Evolutionary conservation across 2,113 vertebrate species (phyloP).

Genomic region (Calidris pugnax): DNA sequence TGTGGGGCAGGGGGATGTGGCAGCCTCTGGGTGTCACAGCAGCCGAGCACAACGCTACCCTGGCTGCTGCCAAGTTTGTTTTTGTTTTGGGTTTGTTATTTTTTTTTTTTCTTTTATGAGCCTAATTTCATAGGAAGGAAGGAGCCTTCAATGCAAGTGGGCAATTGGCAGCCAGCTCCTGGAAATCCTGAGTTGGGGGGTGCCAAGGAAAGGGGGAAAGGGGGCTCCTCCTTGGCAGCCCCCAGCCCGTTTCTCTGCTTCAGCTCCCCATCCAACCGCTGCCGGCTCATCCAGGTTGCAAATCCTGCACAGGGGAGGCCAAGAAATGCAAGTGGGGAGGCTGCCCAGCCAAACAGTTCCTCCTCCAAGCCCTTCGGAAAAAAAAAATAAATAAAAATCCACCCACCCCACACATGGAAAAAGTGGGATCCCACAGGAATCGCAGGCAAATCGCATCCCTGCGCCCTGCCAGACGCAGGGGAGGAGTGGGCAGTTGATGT

Average conservation of each 20-base stretch:
- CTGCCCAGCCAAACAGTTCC: background rate
- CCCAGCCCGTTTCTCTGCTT: background rate
- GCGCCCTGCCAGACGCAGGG: background rate
- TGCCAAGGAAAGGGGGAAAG: background rate
- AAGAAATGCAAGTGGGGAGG: background rate
- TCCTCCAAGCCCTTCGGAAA: background rate
- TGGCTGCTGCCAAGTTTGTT: background rate
- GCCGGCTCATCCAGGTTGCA: background rate
- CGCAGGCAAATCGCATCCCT: background rate
- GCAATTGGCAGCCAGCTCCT: background rate
- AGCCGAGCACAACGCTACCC: fast-evolving
- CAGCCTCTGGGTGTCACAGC: fast-evolving
- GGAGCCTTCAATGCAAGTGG: background rate
- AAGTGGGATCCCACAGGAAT: background rate
- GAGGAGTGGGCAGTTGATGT: background rate
- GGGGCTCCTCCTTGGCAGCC: background rate
- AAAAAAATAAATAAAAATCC: background rate
- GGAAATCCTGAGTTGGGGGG: background rate
- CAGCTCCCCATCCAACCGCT: background rate
- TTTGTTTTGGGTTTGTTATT: too few species aligned
- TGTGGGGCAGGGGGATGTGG: background rate
- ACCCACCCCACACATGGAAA: background rate
- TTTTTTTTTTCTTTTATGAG: background rate
- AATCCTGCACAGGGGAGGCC: background rate
- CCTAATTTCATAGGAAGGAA: background rate